Evolutionary conservation across 2,797 vertebrate species (phyloP), one percentile per base, ranked within the genome.

Genomic region (Pelochelys cantorii): DNA sequence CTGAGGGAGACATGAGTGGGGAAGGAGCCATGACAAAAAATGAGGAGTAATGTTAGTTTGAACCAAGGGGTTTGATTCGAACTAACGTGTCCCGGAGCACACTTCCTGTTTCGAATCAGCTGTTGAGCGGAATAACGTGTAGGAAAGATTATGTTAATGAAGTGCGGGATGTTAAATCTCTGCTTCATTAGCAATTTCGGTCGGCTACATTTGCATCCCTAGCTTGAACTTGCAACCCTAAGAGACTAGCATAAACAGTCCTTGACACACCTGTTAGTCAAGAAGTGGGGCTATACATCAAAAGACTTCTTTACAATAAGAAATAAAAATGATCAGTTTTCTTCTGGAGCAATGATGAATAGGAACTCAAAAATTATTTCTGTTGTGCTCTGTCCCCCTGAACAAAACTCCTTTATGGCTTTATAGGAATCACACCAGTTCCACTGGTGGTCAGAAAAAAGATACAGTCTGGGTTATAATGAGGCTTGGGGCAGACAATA

Each of bases 251-350:
- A 52, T 77, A 27, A 52, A 3, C 42, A 48, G 42, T 77, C 23
- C 27, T 29, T 77, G 37, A 75, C 25, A 75, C 20, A 90, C 93
- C 74, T 93, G 82, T 86, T 91, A 57, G 92, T 94, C 84, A 83
- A 89, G 75, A 91, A 93, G 59, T 74, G 12, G 27, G 88, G 62
- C 71, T 93, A 90, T 75, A 92, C 75, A 90, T 94, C 86, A 95
- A 59, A 74, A 81, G 86, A 95, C 22, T 14, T 90, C 87, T 14
- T 48, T 90, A 80, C 54, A 94, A 95, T 84, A 90, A 93, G 81
- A 62, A 94, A 59, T 94, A 97, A 94, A 93, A 97, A 95, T 94
- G 1, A 90, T 94, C 87, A 78, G 93, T 96, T 96, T 96, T 93
- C 90, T 95, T 85, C 79, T 91, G 88, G 85, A 95, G 89, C 90